These are phyloP conservation scores for Aviceda subcristata DNA, from an alignment of 2,113 vertebrate genomes.

Conservation along the genomic window DNA sequence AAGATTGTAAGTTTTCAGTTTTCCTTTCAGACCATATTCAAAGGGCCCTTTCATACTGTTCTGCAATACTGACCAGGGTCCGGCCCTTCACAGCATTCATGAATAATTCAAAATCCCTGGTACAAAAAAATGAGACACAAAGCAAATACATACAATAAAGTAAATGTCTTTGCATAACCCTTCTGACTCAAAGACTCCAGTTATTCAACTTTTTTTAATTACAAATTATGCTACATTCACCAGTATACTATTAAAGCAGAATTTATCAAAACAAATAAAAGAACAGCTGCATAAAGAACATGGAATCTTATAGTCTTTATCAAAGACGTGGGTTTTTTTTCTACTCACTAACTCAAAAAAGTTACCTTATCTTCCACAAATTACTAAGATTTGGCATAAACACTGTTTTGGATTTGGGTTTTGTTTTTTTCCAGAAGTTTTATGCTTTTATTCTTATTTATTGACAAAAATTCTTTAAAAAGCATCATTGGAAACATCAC, in stretches of 20 bases:
- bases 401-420: neutral
- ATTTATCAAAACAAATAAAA: neutral
- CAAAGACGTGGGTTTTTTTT: fast-evolving
- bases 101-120: neutral
- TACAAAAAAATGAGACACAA: neutral
- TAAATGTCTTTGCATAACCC: neutral
- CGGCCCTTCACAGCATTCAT: neutral
- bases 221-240: neutral
- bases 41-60: neutral
- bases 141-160: neutral
- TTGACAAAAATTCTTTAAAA: neutral
- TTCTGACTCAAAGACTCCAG: neutral
- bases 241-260: neutral
- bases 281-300: neutral
- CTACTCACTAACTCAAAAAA: neutral
- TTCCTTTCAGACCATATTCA: neutral
- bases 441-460: neutral
- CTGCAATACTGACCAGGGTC: neutral
- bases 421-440: neutral
- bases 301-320: neutral
- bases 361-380: neutral
- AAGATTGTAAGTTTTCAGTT: neutral
- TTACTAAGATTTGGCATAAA: neutral
- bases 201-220: neutral
- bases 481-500: neutral